Percentiles rank a stretch among this genome's conserved stretches.
These are phyloP conservation scores for Isoperla grammatica DNA, from an alignment of 2,888 invertebrate genomes.

Conservation along the genomic window DNA sequence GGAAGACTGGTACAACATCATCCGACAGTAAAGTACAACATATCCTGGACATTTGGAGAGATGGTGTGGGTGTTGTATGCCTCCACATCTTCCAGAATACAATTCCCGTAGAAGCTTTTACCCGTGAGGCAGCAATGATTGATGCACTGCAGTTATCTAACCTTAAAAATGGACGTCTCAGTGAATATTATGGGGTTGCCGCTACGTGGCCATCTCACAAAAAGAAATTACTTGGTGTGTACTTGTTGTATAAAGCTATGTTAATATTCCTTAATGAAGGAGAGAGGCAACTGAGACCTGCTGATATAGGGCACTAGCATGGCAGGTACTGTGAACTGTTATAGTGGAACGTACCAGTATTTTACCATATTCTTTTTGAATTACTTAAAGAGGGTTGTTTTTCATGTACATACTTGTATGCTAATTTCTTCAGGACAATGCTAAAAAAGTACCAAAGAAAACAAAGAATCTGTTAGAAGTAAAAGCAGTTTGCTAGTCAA, in stretches of 20 bases:
- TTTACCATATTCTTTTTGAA: no score
- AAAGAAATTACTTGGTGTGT: conserved; percentile 67
- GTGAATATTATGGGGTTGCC: conserved; percentile 77
- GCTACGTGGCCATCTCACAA: conserved; percentile 67
- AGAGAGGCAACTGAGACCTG: conserved; percentile 77
- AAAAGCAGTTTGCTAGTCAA: no score
- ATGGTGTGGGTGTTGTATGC: conserved; percentile 79
- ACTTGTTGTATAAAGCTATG: conserved; percentile 74
- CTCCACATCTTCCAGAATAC: conserved; percentile 87
- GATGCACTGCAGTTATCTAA: conserved; percentile 73
- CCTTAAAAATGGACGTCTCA: conserved; percentile 70
- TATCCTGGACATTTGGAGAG: conserved; percentile 84
- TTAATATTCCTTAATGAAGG: conserved; percentile 81
- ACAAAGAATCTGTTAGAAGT: no score
- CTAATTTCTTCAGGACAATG: no score
- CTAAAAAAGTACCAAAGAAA: no score
- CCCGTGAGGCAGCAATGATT: conserved; percentile 92
- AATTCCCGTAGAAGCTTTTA: conserved; percentile 86
- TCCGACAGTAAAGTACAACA: conserved; percentile 58
- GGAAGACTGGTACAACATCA: background rate
- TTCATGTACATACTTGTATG: no score
- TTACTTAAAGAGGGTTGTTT: no score
- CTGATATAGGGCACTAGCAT: conserved; percentile 49
- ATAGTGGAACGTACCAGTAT: no score
- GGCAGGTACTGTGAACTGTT: no score